phyloP scores from a whole-genome alignment of 2,113 vertebrate species.

The Stegostoma tigrinum region DNA sequence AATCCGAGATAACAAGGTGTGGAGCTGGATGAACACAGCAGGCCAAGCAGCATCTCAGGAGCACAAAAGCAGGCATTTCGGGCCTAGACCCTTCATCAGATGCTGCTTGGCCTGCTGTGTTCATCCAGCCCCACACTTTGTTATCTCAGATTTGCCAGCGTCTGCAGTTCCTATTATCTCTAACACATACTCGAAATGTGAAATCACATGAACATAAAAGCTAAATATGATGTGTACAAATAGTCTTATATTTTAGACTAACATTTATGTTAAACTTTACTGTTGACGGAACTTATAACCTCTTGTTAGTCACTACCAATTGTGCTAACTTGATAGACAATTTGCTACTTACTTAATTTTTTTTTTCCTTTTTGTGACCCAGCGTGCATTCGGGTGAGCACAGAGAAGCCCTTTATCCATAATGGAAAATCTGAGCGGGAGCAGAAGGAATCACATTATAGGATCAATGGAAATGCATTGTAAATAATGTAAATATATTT shows the following conservation, averaged over 20 bases:
- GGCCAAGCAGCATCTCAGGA: too few relatives aligned
- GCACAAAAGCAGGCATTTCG: too few relatives aligned
- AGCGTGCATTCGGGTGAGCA: background rate
- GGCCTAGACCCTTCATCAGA: too few relatives aligned
- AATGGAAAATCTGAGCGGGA: conserved; percentile 5
- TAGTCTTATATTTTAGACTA: background rate
- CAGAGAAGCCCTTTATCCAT: background rate
- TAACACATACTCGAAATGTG: background rate
- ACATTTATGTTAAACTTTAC: background rate
- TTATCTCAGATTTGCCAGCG: too few relatives aligned
- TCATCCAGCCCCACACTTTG: too few relatives aligned
- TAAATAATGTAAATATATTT: background rate
- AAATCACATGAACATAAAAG: background rate
- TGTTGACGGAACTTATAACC: background rate
- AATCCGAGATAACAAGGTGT: too few relatives aligned
- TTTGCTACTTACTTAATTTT: background rate
- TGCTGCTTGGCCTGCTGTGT: too few relatives aligned
- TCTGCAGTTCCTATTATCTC: too few relatives aligned
- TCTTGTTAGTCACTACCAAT: background rate
- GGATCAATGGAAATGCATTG: background rate
- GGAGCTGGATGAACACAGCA: too few relatives aligned
- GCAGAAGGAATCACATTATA: background rate
- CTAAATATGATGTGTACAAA: background rate
- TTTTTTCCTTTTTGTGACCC: background rate
- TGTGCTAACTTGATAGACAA: background rate